phyloP scores from a whole-genome alignment of 2,888 invertebrate species.

The Anthophora plumipes region DNA sequence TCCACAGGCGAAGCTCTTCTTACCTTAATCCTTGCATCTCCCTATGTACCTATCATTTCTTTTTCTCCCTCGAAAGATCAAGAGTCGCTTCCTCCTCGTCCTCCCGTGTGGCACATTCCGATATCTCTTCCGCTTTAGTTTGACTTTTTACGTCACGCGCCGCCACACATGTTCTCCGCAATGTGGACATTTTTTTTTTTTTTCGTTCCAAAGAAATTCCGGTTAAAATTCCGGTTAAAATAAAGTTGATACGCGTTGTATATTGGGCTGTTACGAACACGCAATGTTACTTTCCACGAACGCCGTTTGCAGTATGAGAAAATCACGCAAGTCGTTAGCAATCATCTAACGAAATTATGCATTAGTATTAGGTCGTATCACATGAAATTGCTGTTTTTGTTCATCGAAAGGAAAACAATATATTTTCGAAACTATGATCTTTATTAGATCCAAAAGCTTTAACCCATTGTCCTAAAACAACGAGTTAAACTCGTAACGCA shows the following conservation, averaged over 20 bases:
- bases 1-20: constrained; percentile 33
- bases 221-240: constrained; percentile 9
- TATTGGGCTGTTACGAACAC: neutral
- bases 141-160: constrained; percentile 11
- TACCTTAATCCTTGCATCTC: constrained; percentile 35
- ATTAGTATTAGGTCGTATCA: no score
- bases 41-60: constrained; percentile 45
- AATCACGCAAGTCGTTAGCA: neutral
- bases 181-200: constrained; percentile 6
- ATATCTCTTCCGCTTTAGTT: constrained; percentile 50
- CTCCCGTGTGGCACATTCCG: constrained; percentile 16
- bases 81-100: constrained; percentile 32
- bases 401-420: no score
- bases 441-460: no score
- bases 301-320: neutral
- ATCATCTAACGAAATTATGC: no score
- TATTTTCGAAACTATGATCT: no score
- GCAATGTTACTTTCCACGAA: neutral
- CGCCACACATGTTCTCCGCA: neutral
- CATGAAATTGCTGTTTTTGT: no score
- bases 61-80: constrained; percentile 26
- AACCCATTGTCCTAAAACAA: no score
- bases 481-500: no score
- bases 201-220: constrained; percentile 5
- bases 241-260: neutral